These are phyloP conservation scores for Agapornis canus DNA, from an alignment of 2,797 vertebrate species.

Conservation along the genomic window DNA sequence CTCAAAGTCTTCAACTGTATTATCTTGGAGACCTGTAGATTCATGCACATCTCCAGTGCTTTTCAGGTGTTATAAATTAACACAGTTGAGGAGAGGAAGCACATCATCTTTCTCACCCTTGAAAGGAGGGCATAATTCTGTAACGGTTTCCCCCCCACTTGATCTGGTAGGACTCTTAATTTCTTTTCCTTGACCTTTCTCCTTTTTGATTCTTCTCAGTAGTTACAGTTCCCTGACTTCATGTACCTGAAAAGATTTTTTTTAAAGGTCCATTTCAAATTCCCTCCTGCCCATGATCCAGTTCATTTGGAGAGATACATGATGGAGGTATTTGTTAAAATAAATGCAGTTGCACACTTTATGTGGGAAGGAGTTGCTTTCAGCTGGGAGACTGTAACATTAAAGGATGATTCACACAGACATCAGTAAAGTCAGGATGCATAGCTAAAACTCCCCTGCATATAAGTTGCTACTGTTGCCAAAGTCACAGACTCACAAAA, in stretches of 20 bases:
- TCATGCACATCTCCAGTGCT: slow-evolving; percentile 17
- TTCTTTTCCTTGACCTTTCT: not conserved
- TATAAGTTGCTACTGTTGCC: not conserved
- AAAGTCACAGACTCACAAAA: not conserved
- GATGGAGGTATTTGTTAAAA: not conserved
- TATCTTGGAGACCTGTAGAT: not conserved
- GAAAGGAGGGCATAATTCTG: slow-evolving; percentile 33
- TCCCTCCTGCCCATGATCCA: not conserved
- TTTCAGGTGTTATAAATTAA: slow-evolving; percentile 37
- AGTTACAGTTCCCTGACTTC: not conserved
- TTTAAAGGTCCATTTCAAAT: not conserved
- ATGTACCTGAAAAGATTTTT: not conserved
- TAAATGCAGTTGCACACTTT: not conserved
- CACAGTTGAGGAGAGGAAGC: slow-evolving; percentile 21
- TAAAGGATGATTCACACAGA: not conserved
- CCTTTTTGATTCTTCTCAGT: not conserved
- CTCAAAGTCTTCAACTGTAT: not conserved
- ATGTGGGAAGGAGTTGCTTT: not conserved
- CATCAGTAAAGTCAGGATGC: not conserved
- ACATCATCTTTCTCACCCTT: slow-evolving; percentile 9
- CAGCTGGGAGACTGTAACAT: not conserved
- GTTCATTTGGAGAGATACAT: not conserved
- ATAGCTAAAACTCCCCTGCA: not conserved
- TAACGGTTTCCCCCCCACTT: slow-evolving; percentile 23
- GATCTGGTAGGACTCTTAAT: slow-evolving; percentile 20